Evolutionary conservation across 2,113 vertebrate genomes (phyloP).

Genomic region (Dermatemys mawii): DNA sequence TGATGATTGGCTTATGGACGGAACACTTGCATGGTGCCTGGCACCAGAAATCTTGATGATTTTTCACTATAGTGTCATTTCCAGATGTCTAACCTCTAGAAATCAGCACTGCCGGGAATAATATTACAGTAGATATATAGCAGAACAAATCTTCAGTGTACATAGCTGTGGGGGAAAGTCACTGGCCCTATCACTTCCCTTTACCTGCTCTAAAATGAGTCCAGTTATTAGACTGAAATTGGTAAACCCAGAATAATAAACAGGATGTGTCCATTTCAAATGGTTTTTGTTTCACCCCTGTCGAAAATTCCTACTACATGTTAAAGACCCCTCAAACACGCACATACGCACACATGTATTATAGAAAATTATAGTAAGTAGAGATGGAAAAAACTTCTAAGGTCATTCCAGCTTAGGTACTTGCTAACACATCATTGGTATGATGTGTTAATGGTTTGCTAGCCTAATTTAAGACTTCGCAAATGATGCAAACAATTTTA

Average conservation of each 20-base stretch:
- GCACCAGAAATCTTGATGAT: conserved; percentile 17
- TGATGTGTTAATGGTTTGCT: neutral
- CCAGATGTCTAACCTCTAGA: neutral
- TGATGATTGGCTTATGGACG: neutral
- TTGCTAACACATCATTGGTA: neutral
- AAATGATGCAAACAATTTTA: neutral
- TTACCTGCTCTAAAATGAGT: neutral
- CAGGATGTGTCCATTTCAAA: neutral
- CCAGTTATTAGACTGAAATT: neutral
- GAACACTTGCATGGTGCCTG: conserved; percentile 19
- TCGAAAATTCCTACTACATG: neutral
- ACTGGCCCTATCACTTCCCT: fast-evolving
- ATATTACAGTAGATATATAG: neutral
- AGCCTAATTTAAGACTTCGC: neutral
- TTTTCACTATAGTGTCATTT: conserved; percentile 45
- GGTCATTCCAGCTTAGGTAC: neutral
- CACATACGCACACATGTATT: neutral
- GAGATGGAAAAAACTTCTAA: neutral
- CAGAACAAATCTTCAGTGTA: conserved; percentile 1
- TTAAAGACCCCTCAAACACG: neutral
- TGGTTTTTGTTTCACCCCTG: neutral
- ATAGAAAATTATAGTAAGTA: neutral
- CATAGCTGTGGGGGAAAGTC: neutral
- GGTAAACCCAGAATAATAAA: neutral
- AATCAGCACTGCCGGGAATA: neutral